phyloP scores from a whole-genome alignment of 2,797 vertebrate genomes.

The Knipowitschia caucasica region DNA sequence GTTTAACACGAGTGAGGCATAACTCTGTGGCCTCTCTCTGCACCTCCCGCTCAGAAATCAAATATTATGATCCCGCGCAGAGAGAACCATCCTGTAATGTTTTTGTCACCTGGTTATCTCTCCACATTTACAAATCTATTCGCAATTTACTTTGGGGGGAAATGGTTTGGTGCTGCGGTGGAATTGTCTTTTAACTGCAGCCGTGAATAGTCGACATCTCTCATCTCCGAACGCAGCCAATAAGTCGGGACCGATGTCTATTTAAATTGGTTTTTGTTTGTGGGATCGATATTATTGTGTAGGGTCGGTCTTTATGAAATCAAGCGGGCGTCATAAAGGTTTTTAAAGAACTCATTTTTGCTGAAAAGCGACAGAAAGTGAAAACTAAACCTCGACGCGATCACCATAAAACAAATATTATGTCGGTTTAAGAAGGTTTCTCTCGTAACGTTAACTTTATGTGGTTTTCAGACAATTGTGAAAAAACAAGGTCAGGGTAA shows the following conservation, averaged over 20 bases:
- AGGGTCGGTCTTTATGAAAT: constrained; percentile 37
- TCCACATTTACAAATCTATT: constrained; percentile 22
- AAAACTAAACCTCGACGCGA: constrained; percentile 21
- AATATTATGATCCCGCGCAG: constrained; percentile 8
- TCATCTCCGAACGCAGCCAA: constrained; percentile 42
- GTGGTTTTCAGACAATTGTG: no score
- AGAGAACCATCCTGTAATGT: constrained; percentile 21
- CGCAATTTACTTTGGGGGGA: constrained; percentile 29
- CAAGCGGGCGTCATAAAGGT: constrained; percentile 35
- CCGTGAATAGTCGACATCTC: constrained; percentile 31
- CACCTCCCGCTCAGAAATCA: not conserved
- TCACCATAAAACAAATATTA: constrained; percentile 26
- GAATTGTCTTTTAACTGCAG: constrained; percentile 23
- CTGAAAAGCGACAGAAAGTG: not conserved
- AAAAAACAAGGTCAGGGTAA: no score
- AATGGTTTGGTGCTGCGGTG: constrained; percentile 38
- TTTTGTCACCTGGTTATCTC: constrained; percentile 15
- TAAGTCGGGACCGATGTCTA: constrained; percentile 45
- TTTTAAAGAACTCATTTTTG: constrained; percentile 30
- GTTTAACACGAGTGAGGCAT: not conserved
- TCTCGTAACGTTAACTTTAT: no score
- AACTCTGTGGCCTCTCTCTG: no score
- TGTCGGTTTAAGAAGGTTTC: constrained; percentile 10
- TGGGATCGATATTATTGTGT: constrained; percentile 64
- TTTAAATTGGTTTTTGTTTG: constrained; percentile 58